Conservation (phyloP, 2,113 vertebrate species). For the Lonchura striata region DNA sequence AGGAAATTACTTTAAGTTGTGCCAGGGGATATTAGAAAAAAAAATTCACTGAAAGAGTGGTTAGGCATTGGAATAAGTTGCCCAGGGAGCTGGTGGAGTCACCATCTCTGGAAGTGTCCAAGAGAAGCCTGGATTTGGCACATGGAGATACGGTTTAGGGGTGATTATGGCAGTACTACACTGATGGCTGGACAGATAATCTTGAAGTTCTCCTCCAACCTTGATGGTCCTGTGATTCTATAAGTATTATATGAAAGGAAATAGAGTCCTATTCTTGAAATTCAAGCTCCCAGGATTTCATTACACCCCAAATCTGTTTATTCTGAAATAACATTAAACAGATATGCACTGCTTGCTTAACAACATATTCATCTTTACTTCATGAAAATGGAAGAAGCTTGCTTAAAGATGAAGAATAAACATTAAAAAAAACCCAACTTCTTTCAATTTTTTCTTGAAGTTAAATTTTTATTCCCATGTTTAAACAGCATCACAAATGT, state of each 20-base stretch:
- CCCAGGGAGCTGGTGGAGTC: background rate
- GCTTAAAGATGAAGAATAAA: background rate
- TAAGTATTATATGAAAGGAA: background rate
- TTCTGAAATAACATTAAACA: background rate
- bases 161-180: background rate
- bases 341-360: background rate
- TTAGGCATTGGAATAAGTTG: background rate
- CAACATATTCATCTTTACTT: background rate
- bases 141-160: background rate
- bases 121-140: background rate
- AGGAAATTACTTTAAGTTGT: background rate
- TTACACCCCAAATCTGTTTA: background rate
- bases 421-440: background rate
- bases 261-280: background rate
- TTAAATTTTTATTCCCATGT: background rate
- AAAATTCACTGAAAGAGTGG: background rate
- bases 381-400: background rate
- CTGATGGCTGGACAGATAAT: background rate
- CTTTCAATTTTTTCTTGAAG: background rate
- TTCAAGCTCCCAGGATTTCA: background rate
- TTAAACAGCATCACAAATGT: background rate
- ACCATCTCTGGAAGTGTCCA: background rate
- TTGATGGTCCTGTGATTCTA: background rate
- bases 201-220: background rate
- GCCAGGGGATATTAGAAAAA: background rate